Evolutionary conservation across 2,113 vertebrate species (phyloP), one percentile per base, ranked within the genome.

Genomic region (Physeter macrocephalus): DNA sequence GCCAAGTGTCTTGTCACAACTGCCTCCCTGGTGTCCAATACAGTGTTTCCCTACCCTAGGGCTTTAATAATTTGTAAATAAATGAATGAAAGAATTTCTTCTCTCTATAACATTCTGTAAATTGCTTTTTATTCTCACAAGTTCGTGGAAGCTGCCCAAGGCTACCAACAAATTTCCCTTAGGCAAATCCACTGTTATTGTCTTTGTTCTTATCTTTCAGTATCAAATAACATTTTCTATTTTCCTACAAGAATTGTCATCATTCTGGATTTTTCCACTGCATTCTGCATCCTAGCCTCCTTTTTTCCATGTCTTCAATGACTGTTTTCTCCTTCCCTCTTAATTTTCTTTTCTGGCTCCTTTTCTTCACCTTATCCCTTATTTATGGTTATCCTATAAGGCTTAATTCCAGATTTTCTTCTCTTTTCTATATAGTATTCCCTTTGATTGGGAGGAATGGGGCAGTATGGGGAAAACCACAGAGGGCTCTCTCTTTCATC

Each of bases 161-260:
- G 39, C 41, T 88, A 91, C 36, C 57, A 96, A 64, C 2, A 92
- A 54, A 83, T 21, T 66, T 69, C 87, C 67, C 54, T 74, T 87
- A 89, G 80, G 49, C 46, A 96, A 96, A 97, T 61, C 46, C 66
- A 62, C 15, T 41, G 34, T 62, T 90, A 95, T 39, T 92, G 93
- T 90, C 72, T 84, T 94, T 75, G 36, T 31, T 87, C 7, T 69
- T 82, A 93, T 11, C 3, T 2, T 83, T 83, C 11, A 41, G 17
- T 72, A 96, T 31, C 20, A 94, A 93, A 52, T 62, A 61, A 52
- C n/a, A 93, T 39, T 90, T 52, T 75, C 43, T 82, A 57, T 77
- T 86, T 86, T 72, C 54, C 52, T 71, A 77, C 12, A 89, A 93
- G 71, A 61, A 74, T 36, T 88, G 20, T 91, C n/a, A 81, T 85